Conservation (phyloP, 23 tunicate genomes). For the Trididemnum clinides region DNA sequence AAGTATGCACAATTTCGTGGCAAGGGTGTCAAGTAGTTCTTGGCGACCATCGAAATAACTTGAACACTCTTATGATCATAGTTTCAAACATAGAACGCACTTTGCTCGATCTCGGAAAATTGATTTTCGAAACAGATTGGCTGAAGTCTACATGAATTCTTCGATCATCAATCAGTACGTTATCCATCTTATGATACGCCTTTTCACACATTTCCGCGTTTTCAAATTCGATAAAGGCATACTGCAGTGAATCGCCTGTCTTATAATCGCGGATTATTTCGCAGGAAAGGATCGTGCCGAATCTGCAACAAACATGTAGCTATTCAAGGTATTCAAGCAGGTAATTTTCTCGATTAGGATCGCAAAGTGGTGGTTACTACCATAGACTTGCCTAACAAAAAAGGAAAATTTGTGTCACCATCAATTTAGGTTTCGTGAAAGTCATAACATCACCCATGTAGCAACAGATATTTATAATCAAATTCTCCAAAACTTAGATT, state of each 20-base stretch:
- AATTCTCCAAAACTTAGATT: too few species aligned
- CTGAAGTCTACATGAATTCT: constrained; percentile 99
- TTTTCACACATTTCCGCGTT: constrained; percentile 87
- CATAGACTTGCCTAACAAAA: too few species aligned
- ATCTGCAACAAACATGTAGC: constrained; percentile 27
- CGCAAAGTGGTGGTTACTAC: too few species aligned
- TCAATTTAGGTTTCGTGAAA: too few species aligned
- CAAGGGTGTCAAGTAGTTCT: too few species aligned
- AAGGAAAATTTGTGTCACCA: too few species aligned
- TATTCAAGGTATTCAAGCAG: too few species aligned
- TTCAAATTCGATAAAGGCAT: constrained; percentile 95
- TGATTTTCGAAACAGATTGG: constrained; percentile 87
- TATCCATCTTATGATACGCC: constrained; percentile 97
- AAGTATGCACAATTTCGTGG: too few species aligned
- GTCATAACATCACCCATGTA: too few species aligned
- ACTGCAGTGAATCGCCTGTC: constrained; percentile 87
- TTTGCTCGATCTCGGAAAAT: constrained; percentile 36
- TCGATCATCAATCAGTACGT: constrained; percentile 96
- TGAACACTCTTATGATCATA: not conserved
- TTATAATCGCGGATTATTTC: constrained; percentile 94
- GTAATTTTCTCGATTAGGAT: too few species aligned
- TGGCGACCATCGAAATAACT: too few species aligned
- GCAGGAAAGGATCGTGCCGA: constrained; percentile 77
- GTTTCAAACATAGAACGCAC: not conserved
- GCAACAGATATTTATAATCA: too few species aligned